Percentiles rank a stretch among this genome's conserved stretches.
These are phyloP conservation scores for Coracopsis vasa DNA, from an alignment of 2,113 vertebrate genomes.

Conservation along the genomic window DNA sequence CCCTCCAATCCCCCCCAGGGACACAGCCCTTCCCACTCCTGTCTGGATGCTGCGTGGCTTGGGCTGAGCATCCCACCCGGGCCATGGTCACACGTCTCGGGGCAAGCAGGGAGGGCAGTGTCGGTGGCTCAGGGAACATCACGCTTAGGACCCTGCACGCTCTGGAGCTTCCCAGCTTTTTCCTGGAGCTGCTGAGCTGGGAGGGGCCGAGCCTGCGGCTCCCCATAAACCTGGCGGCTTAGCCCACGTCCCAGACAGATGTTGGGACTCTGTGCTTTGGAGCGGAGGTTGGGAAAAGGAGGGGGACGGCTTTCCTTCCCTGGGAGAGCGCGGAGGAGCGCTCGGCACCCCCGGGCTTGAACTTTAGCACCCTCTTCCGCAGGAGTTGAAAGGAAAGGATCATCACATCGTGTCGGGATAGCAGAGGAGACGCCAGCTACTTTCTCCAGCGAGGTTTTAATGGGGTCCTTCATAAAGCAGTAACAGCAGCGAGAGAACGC, in stretches of 20 bases:
- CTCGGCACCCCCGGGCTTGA: conserved; percentile 12
- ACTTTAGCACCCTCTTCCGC: conserved; percentile 54
- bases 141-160: conserved; percentile 27
- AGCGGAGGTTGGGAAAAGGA: not conserved
- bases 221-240: conserved; percentile 68
- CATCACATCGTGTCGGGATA: not conserved
- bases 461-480: not conserved
- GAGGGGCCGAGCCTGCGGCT: conserved; percentile 53
- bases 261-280: conserved; percentile 29
- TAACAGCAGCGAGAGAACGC: not conserved
- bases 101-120: not conserved
- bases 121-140: not conserved
- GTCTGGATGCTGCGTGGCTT: not conserved
- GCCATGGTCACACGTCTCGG: not conserved
- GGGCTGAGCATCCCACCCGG: not conserved
- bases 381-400: not conserved
- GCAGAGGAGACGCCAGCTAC: not conserved
- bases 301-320: not conserved
- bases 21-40: not conserved
- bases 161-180: conserved; percentile 32
- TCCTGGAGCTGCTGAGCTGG: conserved; percentile 49
- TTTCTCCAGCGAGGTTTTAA: not conserved
- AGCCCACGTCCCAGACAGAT: conserved; percentile 53
- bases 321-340: not conserved
- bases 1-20: not conserved